phyloP scores from a whole-genome alignment of 92 coral and sea anemone genomes.

The Siderastrea siderea region DNA sequence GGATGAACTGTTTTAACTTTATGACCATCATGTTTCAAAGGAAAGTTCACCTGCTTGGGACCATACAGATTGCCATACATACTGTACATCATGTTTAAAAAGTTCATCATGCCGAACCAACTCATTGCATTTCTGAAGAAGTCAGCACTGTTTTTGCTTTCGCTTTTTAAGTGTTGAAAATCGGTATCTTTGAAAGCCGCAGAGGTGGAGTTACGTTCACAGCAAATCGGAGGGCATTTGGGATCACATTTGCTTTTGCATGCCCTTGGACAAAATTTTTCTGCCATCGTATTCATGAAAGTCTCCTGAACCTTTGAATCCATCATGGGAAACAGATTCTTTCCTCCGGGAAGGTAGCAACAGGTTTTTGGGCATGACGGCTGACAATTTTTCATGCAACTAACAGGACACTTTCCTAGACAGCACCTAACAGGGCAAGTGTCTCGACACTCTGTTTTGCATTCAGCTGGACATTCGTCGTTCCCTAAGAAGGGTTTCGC shows the following conservation, averaged over 20 bases:
- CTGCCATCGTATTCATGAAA: slow-evolving; percentile 67
- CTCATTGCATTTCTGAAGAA: slow-evolving; percentile 77
- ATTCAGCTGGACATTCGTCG: slow-evolving; percentile 56
- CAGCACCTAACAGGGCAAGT: slow-evolving; percentile 51
- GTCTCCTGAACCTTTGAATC: slow-evolving; percentile 43
- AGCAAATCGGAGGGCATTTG: slow-evolving; percentile 91
- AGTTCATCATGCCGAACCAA: slow-evolving; percentile 91
- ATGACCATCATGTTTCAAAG: not conserved
- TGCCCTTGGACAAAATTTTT: slow-evolving; percentile 78
- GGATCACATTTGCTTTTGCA: slow-evolving; percentile 72
- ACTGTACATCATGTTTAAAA: slow-evolving; percentile 81
- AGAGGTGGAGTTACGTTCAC: slow-evolving; percentile 52
- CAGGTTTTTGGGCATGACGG: slow-evolving; percentile 82
- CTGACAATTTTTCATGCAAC: slow-evolving; percentile 47
- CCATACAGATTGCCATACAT: slow-evolving; percentile 65
- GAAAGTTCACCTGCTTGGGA: slow-evolving; percentile 15
- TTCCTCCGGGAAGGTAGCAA: slow-evolving; percentile 45
- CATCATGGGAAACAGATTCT: slow-evolving; percentile 42
- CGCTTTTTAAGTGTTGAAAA: slow-evolving; percentile 12
- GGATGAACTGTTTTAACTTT: not conserved
- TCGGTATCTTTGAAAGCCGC: not conserved
- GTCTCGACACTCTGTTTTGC: slow-evolving; percentile 50
- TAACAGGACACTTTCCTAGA: slow-evolving; percentile 26
- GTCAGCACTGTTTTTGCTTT: slow-evolving; percentile 36
- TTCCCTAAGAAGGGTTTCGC: slow-evolving; percentile 25